These are phyloP conservation scores for Sebastes iracundus DNA, from an alignment of 2,797 vertebrate genomes.

Conservation along the genomic window DNA sequence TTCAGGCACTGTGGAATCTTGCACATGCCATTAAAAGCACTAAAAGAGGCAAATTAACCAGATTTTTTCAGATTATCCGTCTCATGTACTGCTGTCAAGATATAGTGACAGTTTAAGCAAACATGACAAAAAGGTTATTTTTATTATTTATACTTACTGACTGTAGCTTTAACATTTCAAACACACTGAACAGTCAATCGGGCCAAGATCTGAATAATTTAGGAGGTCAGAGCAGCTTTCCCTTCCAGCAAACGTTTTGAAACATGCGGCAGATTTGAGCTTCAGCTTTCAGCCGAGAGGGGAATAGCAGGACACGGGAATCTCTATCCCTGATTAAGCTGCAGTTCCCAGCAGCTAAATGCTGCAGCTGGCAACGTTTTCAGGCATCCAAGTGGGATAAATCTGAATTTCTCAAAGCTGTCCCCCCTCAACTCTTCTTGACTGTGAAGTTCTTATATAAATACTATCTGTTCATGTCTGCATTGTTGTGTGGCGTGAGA, in stretches of 20 bases:
- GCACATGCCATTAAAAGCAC: neutral
- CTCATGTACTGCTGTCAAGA: neutral
- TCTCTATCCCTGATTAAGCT: conserved; percentile 10
- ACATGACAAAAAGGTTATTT: neutral
- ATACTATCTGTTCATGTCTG: neutral
- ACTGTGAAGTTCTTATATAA: neutral
- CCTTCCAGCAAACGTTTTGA: neutral
- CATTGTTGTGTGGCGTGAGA: neutral
- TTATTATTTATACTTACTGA: neutral
- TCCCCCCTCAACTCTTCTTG: neutral
- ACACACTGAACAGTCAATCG: neutral
- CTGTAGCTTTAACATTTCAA: neutral
- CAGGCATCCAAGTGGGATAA: neutral
- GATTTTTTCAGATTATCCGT: neutral
- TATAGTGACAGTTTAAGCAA: neutral
- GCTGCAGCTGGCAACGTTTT: conserved; percentile 12
- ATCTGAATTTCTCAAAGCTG: neutral
- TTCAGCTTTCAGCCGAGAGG: neutral
- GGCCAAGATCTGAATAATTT: neutral
- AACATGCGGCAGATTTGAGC: conserved; percentile 9
- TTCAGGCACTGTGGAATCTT: neutral
- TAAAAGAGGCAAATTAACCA: neutral
- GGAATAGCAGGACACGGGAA: neutral
- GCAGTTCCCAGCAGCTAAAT: conserved; percentile 5
- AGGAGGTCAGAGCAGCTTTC: neutral